These are phyloP conservation scores for Orthosia gracilis DNA, from an alignment of 2,888 invertebrate species.

Conservation along the genomic window DNA sequence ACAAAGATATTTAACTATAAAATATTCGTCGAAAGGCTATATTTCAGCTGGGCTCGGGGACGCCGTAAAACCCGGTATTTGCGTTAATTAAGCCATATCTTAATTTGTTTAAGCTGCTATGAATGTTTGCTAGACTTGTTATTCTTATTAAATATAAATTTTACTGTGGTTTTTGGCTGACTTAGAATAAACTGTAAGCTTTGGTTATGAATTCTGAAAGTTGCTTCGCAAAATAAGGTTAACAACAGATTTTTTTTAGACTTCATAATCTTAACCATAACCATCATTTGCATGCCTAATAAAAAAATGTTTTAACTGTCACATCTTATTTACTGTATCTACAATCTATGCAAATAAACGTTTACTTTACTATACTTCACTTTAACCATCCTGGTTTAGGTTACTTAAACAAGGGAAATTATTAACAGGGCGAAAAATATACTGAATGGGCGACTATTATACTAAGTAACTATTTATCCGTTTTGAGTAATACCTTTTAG, in stretches of 20 bases:
- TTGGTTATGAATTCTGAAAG: not conserved
- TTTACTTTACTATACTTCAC: no score
- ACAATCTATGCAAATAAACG: no score
- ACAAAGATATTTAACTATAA: constrained; percentile 64
- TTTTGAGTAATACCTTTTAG: no score
- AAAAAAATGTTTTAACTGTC: no score
- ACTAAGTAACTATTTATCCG: no score
- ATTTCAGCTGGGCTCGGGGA: constrained; percentile 48
- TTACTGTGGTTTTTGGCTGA: not conserved
- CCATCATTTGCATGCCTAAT: no score
- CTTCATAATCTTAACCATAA: not conserved
- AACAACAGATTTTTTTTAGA: no score
- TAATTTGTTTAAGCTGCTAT: constrained; percentile 57
- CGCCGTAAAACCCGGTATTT: constrained; percentile 53
- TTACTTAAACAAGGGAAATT: no score
- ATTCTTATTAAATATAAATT: constrained; percentile 29
- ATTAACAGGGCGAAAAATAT: no score
- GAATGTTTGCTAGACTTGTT: constrained; percentile 39
- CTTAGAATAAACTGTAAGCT: not conserved
- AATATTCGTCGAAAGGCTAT: constrained; percentile 62
- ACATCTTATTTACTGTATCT: no score
- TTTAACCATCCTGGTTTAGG: not conserved
- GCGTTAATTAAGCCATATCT: constrained; percentile 63
- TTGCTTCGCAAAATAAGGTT: not conserved
- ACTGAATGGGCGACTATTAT: no score